phyloP scores from a whole-genome alignment of 2,113 vertebrate genomes.

The Mandrillus leucophaeus region DNA sequence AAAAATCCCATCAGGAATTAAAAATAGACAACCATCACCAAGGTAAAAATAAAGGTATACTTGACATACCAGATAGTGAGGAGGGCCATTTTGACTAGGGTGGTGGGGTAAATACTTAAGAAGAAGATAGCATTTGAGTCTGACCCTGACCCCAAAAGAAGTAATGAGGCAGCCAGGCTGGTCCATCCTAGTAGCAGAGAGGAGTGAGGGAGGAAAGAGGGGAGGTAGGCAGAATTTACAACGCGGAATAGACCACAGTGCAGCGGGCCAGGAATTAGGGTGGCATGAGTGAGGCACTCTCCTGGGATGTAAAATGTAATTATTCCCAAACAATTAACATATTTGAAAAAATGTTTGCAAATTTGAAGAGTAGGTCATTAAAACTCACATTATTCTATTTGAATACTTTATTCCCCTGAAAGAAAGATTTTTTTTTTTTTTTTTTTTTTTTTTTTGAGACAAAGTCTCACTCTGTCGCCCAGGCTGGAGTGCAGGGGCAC shows the following conservation, averaged over 20 bases:
- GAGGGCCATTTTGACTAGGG: not conserved
- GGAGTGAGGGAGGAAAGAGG: not conserved
- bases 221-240: not conserved
- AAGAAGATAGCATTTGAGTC: too few species aligned
- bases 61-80: too few species aligned
- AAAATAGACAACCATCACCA: not conserved
- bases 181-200: not conserved
- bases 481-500: too few species aligned
- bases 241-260: not conserved
- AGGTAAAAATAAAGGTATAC: not conserved
- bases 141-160: not conserved
- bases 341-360: not conserved
- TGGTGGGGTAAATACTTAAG: not conserved
- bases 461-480: fast-evolving
- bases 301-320: not conserved
- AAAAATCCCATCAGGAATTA: too few species aligned
- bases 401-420: not conserved
- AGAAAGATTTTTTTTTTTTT: not conserved
- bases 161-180: not conserved
- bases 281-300: not conserved
- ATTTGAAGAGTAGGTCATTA: not conserved
- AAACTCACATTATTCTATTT: not conserved
- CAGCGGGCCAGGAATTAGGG: not conserved
- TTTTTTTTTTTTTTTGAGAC: fast-evolving
- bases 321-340: not conserved